These are phyloP conservation scores for Glossophaga mutica DNA, from an alignment of 2,797 vertebrate species.

Conservation along the genomic window DNA sequence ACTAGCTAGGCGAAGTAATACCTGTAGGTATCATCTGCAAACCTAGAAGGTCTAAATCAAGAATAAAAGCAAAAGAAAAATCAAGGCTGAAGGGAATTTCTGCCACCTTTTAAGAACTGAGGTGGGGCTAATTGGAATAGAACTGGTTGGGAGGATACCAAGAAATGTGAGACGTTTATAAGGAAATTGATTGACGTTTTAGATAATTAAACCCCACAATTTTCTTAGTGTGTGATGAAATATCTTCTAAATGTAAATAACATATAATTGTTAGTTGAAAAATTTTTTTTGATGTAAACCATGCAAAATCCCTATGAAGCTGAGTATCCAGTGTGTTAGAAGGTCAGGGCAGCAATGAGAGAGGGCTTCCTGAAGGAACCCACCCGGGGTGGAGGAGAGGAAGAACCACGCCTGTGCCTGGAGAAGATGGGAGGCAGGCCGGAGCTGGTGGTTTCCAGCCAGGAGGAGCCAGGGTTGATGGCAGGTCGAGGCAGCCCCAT, in stretches of 20 bases:
- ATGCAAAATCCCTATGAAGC: not conserved
- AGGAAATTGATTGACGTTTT: not conserved
- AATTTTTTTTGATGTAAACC: not conserved
- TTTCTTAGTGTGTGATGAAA: not conserved
- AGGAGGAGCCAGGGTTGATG: not conserved
- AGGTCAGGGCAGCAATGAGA: not conserved
- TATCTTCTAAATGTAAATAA: not conserved
- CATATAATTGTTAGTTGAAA: not conserved
- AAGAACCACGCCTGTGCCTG: not conserved
- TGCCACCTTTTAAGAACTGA: not conserved
- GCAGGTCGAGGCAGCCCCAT: not conserved
- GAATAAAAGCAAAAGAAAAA: not conserved
- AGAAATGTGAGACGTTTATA: not conserved
- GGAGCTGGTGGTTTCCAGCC: not conserved
- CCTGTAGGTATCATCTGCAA: not conserved
- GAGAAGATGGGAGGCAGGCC: not conserved
- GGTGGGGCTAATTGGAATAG: not conserved
- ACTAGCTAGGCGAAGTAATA: not conserved
- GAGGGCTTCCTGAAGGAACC: not conserved
- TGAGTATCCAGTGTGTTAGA: not conserved
- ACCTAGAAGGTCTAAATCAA: not conserved
- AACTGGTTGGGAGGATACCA: not conserved
- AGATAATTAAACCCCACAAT: not conserved
- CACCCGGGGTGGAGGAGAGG: fast-evolving
- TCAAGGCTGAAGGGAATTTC: not conserved